A percentile compares a stretch with the other conserved stretches of the same genome.
Conservation (phyloP, 2,888 invertebrate genomes). For the Autographa pulchrina region DNA sequence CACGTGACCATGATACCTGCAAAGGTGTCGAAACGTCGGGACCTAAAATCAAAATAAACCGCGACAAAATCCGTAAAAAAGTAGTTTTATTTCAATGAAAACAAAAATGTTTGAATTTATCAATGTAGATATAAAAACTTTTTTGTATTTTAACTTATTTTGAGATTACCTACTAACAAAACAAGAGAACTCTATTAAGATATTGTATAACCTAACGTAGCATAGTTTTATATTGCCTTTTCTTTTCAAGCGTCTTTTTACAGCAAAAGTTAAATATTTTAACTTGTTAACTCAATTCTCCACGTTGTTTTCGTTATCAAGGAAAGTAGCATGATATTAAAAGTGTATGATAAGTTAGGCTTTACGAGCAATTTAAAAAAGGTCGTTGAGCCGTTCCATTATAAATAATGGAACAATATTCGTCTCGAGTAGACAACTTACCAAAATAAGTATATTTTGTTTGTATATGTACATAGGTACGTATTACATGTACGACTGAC, state of each 20-base stretch:
- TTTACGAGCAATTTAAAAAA: neutral
- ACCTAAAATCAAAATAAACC: too few relatives aligned
- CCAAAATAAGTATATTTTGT: too few relatives aligned
- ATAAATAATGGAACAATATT: neutral
- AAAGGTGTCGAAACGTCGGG: too few relatives aligned
- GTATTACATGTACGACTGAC: too few relatives aligned
- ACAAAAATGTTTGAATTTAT: too few relatives aligned
- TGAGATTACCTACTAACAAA: conserved; percentile 3
- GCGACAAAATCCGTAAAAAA: too few relatives aligned
- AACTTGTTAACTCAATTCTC: conserved; percentile 43
- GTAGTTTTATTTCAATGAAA: too few relatives aligned
- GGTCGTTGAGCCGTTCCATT: neutral
- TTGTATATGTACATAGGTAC: too few relatives aligned
- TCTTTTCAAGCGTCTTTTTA: conserved; percentile 21
- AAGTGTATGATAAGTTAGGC: neutral
- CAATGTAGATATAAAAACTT: too few relatives aligned
- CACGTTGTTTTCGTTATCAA: conserved; percentile 24
- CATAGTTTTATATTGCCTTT: conserved; percentile 17
- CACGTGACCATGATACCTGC: too few relatives aligned
- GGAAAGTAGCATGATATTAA: conserved; percentile 11
- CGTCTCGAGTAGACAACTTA: too few relatives aligned
- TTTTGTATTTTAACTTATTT: too few relatives aligned
- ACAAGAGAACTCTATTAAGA: conserved; percentile 7
- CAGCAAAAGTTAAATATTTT: conserved; percentile 35
- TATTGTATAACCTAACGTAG: conserved; percentile 16